Evolutionary conservation across 2,113 vertebrate genomes (phyloP).

Genomic region (Halcyon malimbica): DNA sequence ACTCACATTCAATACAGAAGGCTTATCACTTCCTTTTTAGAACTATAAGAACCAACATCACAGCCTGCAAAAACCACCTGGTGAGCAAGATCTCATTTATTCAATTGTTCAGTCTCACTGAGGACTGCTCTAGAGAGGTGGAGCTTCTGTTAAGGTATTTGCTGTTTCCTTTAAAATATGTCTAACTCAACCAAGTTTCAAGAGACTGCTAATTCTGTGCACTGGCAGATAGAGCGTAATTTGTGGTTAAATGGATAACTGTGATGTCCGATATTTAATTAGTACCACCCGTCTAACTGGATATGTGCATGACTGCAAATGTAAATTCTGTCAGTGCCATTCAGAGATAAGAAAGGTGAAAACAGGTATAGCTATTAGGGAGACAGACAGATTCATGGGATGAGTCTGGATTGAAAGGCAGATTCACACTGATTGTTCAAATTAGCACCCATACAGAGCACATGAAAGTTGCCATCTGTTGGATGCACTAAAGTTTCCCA

Average conservation of each 20-base stretch:
- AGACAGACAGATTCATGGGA: neutral
- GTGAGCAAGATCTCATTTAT: conserved; percentile 25
- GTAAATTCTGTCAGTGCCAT: neutral
- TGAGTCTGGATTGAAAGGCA: neutral
- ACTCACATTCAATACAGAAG: conserved; percentile 51
- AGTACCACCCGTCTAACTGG: neutral
- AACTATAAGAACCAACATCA: conserved; percentile 52
- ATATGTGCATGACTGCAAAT: neutral
- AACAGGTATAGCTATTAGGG: neutral
- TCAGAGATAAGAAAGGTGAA: neutral
- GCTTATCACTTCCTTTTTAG: conserved; percentile 66
- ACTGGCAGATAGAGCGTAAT: neutral
- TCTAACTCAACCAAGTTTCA: neutral
- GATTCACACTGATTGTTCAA: neutral
- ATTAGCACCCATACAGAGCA: neutral
- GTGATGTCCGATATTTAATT: conserved; percentile 22
- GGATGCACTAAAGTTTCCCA: neutral
- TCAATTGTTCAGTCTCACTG: conserved; percentile 31
- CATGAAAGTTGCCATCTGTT: neutral
- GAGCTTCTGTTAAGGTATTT: conserved; percentile 46
- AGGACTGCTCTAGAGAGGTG: conserved; percentile 29
- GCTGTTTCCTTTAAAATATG: conserved; percentile 33
- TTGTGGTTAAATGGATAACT: conserved; percentile 38
- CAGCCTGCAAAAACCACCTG: conserved; percentile 51
- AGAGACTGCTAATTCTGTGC: neutral